Percentiles rank a stretch among this genome's conserved stretches.
Evolutionary conservation across 2,113 vertebrate species (phyloP).

Genomic region (Thermophis baileyi): DNA sequence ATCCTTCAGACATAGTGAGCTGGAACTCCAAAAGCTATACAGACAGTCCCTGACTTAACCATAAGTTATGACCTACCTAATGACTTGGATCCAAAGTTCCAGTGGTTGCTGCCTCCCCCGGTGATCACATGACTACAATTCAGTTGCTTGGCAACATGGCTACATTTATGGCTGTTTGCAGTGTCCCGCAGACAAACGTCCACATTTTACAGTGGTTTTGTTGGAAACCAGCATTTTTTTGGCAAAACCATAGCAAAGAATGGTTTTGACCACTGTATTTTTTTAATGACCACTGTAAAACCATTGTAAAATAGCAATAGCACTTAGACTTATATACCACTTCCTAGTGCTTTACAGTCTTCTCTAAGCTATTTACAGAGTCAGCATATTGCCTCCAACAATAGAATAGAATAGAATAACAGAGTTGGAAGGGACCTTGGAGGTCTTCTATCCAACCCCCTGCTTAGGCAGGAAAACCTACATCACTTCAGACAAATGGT

Average conservation of each 20-base stretch:
- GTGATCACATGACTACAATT: not conserved
- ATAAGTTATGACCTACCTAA: not conserved
- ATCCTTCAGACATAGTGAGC: not conserved
- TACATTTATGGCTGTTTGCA: not conserved
- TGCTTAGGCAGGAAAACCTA: too few species aligned
- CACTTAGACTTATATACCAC: not conserved
- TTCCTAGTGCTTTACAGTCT: too few species aligned
- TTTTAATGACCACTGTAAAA: not conserved
- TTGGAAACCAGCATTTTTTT: not conserved
- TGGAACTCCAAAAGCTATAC: not conserved
- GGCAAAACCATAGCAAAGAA: not conserved
- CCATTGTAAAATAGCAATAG: not conserved
- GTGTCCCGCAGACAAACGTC: not conserved
- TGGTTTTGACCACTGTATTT: not conserved
- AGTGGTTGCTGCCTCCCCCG: not conserved
- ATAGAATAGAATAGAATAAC: too few species aligned
- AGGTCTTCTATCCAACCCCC: too few species aligned
- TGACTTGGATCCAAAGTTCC: not conserved
- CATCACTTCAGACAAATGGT: too few species aligned
- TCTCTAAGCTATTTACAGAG: too few species aligned
- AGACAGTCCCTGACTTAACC: not conserved
- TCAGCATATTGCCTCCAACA: too few species aligned
- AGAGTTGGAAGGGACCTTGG: too few species aligned
- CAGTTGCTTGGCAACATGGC: not conserved
- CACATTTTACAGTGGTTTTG: not conserved